phyloP scores from a whole-genome alignment of 2,797 vertebrate species.

The Brotogeris chrysoptera region DNA sequence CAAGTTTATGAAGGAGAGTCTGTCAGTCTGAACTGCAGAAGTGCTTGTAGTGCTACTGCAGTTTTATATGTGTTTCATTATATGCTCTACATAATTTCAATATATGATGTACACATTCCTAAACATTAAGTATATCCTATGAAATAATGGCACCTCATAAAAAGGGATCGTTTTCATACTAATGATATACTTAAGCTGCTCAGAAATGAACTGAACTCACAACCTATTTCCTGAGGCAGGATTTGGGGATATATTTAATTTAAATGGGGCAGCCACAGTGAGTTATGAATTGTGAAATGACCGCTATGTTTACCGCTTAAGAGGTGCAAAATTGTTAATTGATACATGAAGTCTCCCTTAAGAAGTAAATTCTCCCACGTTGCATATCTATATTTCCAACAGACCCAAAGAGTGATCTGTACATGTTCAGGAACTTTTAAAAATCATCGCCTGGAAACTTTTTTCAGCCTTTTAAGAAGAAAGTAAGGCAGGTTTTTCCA shows the following conservation, averaged over 20 bases:
- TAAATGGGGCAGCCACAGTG: neutral
- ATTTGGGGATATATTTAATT: slow-evolving; percentile 59
- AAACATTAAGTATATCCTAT: slow-evolving; percentile 35
- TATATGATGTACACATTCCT: slow-evolving; percentile 38
- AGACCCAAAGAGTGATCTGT: neutral
- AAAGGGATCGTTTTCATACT: slow-evolving; percentile 55
- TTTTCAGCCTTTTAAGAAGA: neutral
- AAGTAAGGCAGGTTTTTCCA: neutral
- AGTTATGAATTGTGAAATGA: slow-evolving; percentile 50
- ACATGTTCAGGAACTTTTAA: neutral
- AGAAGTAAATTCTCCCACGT: neutral
- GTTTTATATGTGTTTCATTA: slow-evolving; percentile 51
- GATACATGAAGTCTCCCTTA: neutral
- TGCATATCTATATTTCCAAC: neutral
- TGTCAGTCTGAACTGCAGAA: neutral
- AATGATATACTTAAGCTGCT: slow-evolving; percentile 47
- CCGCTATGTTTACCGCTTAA: neutral
- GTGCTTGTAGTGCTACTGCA: neutral
- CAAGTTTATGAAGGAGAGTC: neutral
- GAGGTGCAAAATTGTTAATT: slow-evolving; percentile 49
- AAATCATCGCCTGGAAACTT: neutral
- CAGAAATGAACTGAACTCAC: slow-evolving; percentile 9
- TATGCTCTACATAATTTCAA: slow-evolving; percentile 27
- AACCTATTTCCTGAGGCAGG: slow-evolving; percentile 54
- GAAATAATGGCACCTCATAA: slow-evolving; percentile 54